Conservation (phyloP, 92 coral and sea anemone genomes). For the Palythoa caribaeorum region DNA sequence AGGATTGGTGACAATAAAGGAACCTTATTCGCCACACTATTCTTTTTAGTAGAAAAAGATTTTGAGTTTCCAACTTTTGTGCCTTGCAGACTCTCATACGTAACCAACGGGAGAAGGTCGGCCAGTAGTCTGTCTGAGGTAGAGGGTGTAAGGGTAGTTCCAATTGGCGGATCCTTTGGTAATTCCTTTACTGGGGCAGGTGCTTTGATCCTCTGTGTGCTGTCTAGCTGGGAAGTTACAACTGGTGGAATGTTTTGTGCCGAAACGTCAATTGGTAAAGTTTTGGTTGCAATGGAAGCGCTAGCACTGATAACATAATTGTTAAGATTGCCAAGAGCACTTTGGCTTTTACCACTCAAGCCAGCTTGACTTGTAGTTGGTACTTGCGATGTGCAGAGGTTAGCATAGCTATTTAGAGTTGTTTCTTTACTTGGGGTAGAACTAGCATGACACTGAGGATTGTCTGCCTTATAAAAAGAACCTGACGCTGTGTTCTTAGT, state of each 20-base stretch:
- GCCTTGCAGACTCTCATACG: conserved; percentile 32
- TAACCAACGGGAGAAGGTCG: conserved; percentile 39
- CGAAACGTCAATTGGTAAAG: background rate
- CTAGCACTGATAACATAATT: conserved; percentile 24
- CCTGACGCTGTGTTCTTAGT: conserved; percentile 69
- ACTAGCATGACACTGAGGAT: background rate
- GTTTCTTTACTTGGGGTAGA: conserved; percentile 5
- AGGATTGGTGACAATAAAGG: background rate
- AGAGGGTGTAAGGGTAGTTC: background rate
- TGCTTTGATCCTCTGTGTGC: conserved; percentile 27
- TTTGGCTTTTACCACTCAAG: background rate
- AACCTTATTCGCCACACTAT: background rate
- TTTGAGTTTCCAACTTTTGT: background rate
- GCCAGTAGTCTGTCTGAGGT: conserved; percentile 31
- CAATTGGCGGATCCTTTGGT: conserved; percentile 17
- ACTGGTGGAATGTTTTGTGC: background rate
- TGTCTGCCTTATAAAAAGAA: background rate
- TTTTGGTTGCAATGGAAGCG: conserved; percentile 20
- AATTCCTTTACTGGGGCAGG: conserved; percentile 20
- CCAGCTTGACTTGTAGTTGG: conserved; percentile 12
- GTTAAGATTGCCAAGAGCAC: conserved; percentile 23
- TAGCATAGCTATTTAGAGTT: background rate
- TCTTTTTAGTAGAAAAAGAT: background rate
- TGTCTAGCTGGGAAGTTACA: background rate
- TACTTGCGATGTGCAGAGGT: background rate